Evolutionary conservation across 1,140 invertebrate species (phyloP), one percentile per base, ranked within the genome.

Genomic region (Asbolus verrucosus): DNA sequence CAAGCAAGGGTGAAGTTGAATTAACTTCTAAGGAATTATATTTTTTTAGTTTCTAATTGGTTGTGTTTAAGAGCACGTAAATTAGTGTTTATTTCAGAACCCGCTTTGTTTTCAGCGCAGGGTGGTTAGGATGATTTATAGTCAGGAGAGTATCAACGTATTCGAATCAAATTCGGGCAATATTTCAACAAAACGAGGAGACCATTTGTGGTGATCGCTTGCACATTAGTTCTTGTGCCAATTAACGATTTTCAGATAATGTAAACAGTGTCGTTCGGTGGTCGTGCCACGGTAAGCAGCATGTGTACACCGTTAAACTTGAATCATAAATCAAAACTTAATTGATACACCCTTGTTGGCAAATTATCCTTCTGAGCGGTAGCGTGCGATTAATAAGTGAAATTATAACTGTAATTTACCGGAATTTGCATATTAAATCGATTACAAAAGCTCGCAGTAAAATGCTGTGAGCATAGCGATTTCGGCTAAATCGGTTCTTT

Each of bases 301-400:
- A 59, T 67, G 65, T 59, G 41, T 27, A 39, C 39, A 11, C 41
- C 27, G 43, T 54, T 67, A 46, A 67, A 67, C 43, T 67, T 67
- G 31, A 15, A 60, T 15, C 41, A 69, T 69, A 62, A 69, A 61
- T 62, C 54, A 69, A 59, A 63, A 46, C 39, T 39, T 69, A 69
- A 63, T 69, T 69, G 54, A 69, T 61, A 62, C 67, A 38, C 18
- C 38, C 54, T 60, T 50, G 46, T 67, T 63, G 39, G 59, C 38
- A 50, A 63, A 69, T 69, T 69, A 69, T 63, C 18, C 54, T 60
- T 19, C 6, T 61, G 67, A 69, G 39, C 16, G 36, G 38, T 69
- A 27, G 36, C 38, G 30, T 62, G 60, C 59, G 50, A 63, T 69
- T 69, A 62, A 69, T 69, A 69, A 69, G 59, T 69, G 41, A 61